Base-by-base conservation (phyloP, 1,140 invertebrate genomes). In the Drosophila burlai region DNA sequence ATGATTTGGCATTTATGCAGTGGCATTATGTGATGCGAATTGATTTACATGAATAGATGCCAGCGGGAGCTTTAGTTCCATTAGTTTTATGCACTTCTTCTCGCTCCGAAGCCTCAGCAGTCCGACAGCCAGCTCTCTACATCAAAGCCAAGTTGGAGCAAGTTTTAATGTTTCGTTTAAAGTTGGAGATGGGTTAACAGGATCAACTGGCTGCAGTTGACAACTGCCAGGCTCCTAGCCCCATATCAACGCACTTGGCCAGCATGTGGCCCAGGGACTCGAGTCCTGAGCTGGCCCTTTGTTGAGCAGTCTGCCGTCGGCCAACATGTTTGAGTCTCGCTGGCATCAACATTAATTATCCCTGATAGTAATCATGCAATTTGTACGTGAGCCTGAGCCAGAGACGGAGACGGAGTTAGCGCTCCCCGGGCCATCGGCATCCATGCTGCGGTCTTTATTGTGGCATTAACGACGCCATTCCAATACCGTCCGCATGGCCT, bases 341-440 rank as follows among this genome's bases (percentile, higher is more conserved):
- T 67, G 76, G 46, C 64, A 84, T 81, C 50, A 66, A 84, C 71
- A 80, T 84, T 84, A 84, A 80, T 84, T 84, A 77, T 77, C 49
- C 63, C 59, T 72, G 63, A 77, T 80, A 73, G 72, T 84, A 77
- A 84, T 84, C 68, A 77, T 69, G 60, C 73, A 73, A 77, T 77
- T 68, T 73, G 67, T 68, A 73, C 58, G 55, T 73, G 76, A 67
- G 49, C 71, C 71, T 11, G 43, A 60, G 68, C 38, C 66, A 18
- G 50, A 46, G n/a, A 31, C 52, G 24, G 36, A 54, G 42, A 24
- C n/a, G 8, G 40, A 58, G 47, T 62, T 43, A 81, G 47, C 58
- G 77, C 49, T 63, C 47, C 63, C 63, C 36, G 29, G 69, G 69
- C 67, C 45, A 73, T 49, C 36, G 75, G 64, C 60, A 78, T 61